Conservation (phyloP, 2,113 vertebrate genomes). For the Brienomyrus brachyistius region DNA sequence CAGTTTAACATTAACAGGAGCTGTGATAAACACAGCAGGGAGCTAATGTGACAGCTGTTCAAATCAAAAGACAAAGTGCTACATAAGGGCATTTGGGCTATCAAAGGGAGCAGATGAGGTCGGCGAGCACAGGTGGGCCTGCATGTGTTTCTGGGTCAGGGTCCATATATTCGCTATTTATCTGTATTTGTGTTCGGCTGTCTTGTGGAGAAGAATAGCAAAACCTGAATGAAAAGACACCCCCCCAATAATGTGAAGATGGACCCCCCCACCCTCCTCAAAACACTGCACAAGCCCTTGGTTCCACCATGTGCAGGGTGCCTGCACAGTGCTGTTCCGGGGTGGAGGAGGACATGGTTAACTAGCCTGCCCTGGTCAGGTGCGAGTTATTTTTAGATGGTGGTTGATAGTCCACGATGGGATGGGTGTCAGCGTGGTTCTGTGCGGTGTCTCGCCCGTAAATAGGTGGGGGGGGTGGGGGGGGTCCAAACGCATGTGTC, state of each 20-base stretch:
- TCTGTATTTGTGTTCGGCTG: too few species aligned
- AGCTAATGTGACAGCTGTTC: neutral
- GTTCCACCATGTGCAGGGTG: neutral
- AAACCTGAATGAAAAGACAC: neutral
- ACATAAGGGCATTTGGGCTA: neutral
- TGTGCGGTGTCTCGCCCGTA: neutral
- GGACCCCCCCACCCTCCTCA: too few species aligned
- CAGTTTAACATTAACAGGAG: neutral
- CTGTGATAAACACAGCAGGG: neutral
- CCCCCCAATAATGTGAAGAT: too few species aligned
- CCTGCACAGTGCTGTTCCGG: neutral
- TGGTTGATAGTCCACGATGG: neutral
- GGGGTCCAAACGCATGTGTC: neutral
- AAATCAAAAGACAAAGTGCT: neutral
- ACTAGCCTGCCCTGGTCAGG: neutral
- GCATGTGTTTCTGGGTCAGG: neutral
- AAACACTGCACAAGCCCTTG: neutral
- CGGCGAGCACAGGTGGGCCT: neutral
- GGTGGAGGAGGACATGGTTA: neutral
- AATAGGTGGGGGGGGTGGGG: neutral
- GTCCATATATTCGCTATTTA: too few species aligned
- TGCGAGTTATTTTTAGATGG: neutral
- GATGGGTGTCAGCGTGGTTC: neutral
- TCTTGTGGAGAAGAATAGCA: too few species aligned
- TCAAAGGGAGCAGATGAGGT: neutral